A percentile compares a stretch with the other conserved stretches of the same genome.
Evolutionary conservation across 2,797 vertebrate species (phyloP).

Genomic region (Poeciliopsis gracilis): DNA sequence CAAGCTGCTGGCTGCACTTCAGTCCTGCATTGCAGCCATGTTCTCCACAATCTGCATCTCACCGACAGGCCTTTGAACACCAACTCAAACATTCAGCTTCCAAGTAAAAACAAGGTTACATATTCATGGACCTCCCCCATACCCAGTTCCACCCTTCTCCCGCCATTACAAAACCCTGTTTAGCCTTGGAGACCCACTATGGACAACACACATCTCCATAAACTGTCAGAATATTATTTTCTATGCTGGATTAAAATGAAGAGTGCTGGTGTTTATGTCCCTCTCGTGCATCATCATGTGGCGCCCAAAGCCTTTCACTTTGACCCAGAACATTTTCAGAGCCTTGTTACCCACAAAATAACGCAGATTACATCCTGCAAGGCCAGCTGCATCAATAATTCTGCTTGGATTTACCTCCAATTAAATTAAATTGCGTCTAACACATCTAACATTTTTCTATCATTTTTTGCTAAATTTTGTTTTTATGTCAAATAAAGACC

Average conservation of each 20-base stretch:
- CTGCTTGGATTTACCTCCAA: not conserved
- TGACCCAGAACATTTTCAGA: not conserved
- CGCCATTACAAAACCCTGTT: not conserved
- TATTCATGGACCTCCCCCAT: too few relatives aligned
- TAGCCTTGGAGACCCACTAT: not conserved
- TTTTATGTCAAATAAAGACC: not conserved
- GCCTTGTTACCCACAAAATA: not conserved
- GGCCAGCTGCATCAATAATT: not conserved
- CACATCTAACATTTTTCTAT: not conserved
- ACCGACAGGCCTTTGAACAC: not conserved
- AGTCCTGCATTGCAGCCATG: constrained; percentile 58
- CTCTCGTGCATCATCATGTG: not conserved
- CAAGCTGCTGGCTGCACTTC: constrained; percentile 58
- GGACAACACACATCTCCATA: not conserved
- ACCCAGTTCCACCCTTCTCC: not conserved
- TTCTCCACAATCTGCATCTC: not conserved
- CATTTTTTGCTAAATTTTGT: not conserved
- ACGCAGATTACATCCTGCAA: not conserved
- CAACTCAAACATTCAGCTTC: not conserved
- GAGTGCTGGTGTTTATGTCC: not conserved
- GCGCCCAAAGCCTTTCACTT: not conserved
- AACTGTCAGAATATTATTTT: not conserved
- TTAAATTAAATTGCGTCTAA: not conserved
- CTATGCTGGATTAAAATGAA: not conserved
- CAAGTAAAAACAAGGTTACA: not conserved